Evolutionary conservation across 2,797 vertebrate genomes (phyloP).

Genomic region (Poliocrania exsul): DNA sequence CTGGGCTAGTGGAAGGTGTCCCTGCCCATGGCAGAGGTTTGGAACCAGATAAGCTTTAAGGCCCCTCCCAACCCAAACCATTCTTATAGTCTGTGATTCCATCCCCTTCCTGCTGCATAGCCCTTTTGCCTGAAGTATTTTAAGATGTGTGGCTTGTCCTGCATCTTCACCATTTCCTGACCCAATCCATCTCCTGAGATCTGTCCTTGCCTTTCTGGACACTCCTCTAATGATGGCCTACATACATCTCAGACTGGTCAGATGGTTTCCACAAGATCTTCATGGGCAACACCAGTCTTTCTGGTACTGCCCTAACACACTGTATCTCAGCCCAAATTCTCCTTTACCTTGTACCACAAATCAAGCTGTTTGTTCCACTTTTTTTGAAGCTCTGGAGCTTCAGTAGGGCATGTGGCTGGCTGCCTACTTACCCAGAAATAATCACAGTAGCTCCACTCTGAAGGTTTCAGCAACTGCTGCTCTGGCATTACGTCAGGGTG

Average conservation of each 20-base stretch:
- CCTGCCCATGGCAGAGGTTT: not conserved
- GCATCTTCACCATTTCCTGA: not conserved
- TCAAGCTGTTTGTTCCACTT: not conserved
- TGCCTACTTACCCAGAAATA: conserved; percentile 93
- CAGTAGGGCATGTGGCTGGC: conserved; percentile 43
- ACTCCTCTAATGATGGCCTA: not conserved
- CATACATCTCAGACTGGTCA: not conserved
- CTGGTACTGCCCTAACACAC: not conserved
- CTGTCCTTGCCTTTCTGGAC: not conserved
- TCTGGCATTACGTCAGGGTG: conserved; percentile 87
- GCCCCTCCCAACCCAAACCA: not conserved
- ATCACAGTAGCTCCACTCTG: conserved; percentile 99
- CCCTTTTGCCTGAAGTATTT: not conserved
- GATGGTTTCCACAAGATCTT: not conserved
- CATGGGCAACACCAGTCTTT: not conserved
- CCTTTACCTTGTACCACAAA: not conserved
- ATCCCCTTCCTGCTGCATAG: not conserved
- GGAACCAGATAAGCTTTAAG: not conserved
- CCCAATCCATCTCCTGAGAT: not conserved
- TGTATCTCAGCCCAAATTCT: not conserved
- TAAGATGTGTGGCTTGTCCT: not conserved
- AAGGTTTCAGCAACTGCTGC: conserved; percentile 94
- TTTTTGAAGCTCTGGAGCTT: not conserved
- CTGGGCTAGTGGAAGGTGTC: not conserved
- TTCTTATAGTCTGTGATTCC: not conserved